phyloP scores from a whole-genome alignment of 2,888 invertebrate genomes.

The Apocheima hispidaria region DNA sequence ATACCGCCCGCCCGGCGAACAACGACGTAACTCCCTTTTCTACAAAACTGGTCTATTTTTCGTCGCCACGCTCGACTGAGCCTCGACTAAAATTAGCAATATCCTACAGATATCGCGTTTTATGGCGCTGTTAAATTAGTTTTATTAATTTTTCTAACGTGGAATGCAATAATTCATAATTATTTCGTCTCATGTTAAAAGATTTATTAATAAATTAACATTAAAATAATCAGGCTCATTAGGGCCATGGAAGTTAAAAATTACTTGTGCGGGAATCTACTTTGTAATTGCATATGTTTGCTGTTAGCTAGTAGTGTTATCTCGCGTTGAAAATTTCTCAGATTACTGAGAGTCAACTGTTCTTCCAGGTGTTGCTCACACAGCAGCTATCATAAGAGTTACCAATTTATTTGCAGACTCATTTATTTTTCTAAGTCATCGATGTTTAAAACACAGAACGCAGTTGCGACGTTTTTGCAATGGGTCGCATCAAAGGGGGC shows the following conservation, averaged over 20 bases:
- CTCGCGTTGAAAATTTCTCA: background rate
- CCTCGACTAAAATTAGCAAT: constrained; percentile 30
- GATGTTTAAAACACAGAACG: constrained; percentile 34
- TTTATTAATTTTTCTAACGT: constrained; percentile 27
- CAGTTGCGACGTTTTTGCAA: constrained; percentile 61
- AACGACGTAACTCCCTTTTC: constrained; percentile 68
- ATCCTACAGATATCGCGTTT: constrained; percentile 30
- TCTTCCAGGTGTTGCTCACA: too few relatives aligned
- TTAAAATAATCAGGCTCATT: constrained; percentile 21
- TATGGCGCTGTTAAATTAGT: constrained; percentile 23
- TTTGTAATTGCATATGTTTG: background rate
- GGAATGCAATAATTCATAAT: constrained; percentile 25
- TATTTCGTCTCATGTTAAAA: constrained; percentile 34
- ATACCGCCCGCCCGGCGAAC: constrained; percentile 68
- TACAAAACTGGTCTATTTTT: constrained; percentile 40
- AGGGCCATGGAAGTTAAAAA: constrained; percentile 18
- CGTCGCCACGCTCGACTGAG: constrained; percentile 21
- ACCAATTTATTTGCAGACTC: background rate
- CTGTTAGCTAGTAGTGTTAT: background rate
- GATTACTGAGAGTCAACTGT: too few relatives aligned
- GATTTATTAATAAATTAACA: constrained; percentile 27
- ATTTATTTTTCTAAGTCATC: constrained; percentile 1
- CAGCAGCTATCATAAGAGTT: too few relatives aligned
- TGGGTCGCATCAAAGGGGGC: constrained; percentile 60
- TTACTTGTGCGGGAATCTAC: background rate